These are phyloP conservation scores for Channa argus DNA, from an alignment of 2,113 vertebrate genomes.

Conservation along the genomic window DNA sequence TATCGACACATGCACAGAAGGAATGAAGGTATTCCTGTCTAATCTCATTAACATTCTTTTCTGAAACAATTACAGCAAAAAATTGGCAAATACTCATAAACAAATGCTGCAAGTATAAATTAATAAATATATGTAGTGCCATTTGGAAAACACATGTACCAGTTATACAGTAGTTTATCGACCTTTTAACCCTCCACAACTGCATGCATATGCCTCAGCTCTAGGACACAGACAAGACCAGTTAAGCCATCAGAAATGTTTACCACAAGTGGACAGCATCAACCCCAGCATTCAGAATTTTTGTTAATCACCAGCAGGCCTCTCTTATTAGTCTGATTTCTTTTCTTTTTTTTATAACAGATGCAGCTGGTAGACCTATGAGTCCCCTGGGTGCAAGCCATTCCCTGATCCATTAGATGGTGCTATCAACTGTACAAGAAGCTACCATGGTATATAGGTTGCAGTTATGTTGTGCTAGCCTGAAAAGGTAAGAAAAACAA, in stretches of 20 bases:
- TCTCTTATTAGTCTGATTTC: neutral
- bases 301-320: neutral
- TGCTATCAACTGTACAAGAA: slow-evolving; percentile 41
- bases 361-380: neutral
- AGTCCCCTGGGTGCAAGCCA: slow-evolving; percentile 19
- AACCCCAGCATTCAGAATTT: slow-evolving; percentile 14
- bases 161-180: neutral
- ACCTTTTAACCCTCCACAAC: neutral
- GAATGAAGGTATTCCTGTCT: neutral
- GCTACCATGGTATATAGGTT: slow-evolving; percentile 14
- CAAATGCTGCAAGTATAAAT: too few species aligned
- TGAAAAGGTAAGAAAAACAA: slow-evolving; percentile 35
- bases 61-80: neutral
- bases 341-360: neutral
- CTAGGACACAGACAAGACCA: neutral
- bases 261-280: slow-evolving; percentile 14
- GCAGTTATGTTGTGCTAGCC: slow-evolving; percentile 25
- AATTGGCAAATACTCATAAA: too few species aligned
- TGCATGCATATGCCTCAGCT: neutral
- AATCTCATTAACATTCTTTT: neutral
- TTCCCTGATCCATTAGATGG: slow-evolving; percentile 61
- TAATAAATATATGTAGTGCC: neutral
- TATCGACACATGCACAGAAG: slow-evolving; percentile 11
- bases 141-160: neutral
- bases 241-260: slow-evolving; percentile 6